phyloP scores from a whole-genome alignment of 2,797 vertebrate species.

The Bradypus variegatus region DNA sequence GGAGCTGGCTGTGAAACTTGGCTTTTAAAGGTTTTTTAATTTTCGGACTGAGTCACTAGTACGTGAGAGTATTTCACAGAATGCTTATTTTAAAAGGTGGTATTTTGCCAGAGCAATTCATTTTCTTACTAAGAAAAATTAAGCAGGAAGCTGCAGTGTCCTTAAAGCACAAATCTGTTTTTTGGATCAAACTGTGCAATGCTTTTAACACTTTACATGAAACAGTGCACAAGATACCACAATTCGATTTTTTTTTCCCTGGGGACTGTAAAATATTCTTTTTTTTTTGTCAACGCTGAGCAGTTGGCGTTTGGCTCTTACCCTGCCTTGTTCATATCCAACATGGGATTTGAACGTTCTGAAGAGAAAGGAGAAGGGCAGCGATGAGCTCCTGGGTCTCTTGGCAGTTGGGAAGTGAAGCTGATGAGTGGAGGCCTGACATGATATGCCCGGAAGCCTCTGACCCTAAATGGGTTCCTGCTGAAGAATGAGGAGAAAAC shows the following conservation, averaged over 20 bases:
- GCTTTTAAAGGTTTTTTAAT: conserved; percentile 42
- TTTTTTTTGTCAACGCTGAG: not conserved
- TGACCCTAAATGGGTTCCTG: rapidly evolving
- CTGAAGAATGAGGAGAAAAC: rapidly evolving
- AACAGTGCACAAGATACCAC: not conserved
- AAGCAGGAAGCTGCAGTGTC: not conserved
- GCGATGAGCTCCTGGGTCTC: not conserved
- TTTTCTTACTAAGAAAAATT: conserved; percentile 19
- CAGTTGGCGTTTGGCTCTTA: not conserved
- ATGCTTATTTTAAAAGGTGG: conserved; percentile 43
- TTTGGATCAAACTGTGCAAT: not conserved
- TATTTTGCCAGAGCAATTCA: not conserved
- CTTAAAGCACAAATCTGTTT: not conserved
- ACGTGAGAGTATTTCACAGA: conserved; percentile 21
- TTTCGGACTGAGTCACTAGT: conserved; percentile 49
- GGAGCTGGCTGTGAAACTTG: conserved; percentile 24
- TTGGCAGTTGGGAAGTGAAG: not conserved
- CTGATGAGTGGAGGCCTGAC: rapidly evolving
- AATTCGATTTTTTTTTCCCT: not conserved
- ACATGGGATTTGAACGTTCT: not conserved
- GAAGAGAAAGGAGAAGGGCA: not conserved
- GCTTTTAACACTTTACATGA: not conserved
- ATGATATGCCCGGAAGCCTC: rapidly evolving
- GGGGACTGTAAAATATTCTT: not conserved
- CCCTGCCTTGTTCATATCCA: not conserved